Conservation (phyloP, 2,113 vertebrate species). For the Clarias magur region DNA sequence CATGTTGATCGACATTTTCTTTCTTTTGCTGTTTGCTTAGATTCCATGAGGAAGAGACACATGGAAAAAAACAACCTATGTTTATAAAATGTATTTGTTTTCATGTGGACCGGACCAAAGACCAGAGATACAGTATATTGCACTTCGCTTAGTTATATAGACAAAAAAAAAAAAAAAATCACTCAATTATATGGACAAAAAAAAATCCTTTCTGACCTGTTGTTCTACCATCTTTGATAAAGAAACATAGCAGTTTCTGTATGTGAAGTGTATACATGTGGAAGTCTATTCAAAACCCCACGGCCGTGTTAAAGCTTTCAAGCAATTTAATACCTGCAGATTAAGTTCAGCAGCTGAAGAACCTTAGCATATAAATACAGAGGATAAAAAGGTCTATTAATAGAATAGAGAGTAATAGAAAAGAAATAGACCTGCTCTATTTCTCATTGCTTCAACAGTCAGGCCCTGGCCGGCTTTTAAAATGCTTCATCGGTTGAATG, state of each 20-base stretch:
- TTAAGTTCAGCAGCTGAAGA: slow-evolving; percentile 38
- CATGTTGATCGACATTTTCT: neutral
- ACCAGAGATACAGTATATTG: neutral
- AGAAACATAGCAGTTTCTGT: neutral
- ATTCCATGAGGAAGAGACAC: neutral
- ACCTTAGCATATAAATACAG: slow-evolving; percentile 29
- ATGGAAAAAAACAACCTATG: neutral
- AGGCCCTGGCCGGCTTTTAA: slow-evolving; percentile 46
- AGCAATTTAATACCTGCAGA: slow-evolving; percentile 39
- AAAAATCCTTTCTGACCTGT: neutral
- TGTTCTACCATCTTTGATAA: neutral
- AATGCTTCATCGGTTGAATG: slow-evolving; percentile 57
- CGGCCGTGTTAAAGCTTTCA: neutral
- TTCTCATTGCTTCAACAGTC: slow-evolving; percentile 53
- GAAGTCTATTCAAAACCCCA: slow-evolving; percentile 12
- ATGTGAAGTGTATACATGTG: neutral
- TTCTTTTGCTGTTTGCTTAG: neutral
- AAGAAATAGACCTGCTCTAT: slow-evolving; percentile 40
- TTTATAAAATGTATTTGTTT: neutral
- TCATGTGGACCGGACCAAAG: neutral
- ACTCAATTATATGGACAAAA: neutral
- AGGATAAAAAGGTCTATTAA: slow-evolving; percentile 42
- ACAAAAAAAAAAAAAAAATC: neutral
- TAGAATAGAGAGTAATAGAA: slow-evolving; percentile 37
- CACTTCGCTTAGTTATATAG: neutral